A percentile compares a stretch with the other conserved stretches of the same genome.
Evolutionary conservation across 2,888 invertebrate genomes (phyloP).

Genomic region (Ischnura elegans): DNA sequence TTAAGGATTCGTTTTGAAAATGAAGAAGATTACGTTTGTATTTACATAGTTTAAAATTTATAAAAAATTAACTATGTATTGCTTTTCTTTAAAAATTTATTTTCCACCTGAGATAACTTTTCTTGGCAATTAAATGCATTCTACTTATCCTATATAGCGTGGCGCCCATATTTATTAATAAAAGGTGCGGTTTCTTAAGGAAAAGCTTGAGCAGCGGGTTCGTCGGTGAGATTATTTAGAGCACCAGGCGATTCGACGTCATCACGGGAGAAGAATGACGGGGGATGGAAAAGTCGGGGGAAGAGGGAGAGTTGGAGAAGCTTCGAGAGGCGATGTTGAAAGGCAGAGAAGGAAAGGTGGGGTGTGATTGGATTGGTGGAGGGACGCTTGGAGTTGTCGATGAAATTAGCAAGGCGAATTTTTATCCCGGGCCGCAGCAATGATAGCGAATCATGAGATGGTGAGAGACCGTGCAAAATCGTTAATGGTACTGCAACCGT

Average conservation of each 20-base stretch:
- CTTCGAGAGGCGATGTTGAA: neutral
- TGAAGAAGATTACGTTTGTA: too few species aligned
- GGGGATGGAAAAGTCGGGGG: neutral
- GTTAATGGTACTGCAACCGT: neutral
- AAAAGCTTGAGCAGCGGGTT: too few species aligned
- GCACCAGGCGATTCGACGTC: neutral
- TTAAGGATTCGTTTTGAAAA: too few species aligned
- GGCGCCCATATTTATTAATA: too few species aligned
- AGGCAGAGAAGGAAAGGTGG: neutral
- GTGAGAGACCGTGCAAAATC: neutral
- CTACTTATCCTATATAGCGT: too few species aligned
- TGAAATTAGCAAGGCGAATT: neutral
- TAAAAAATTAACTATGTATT: too few species aligned
- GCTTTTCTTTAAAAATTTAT: too few species aligned
- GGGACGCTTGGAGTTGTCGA: neutral
- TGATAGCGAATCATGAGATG: neutral
- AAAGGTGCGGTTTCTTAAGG: too few species aligned
- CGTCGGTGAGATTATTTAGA: neutral
- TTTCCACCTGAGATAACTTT: too few species aligned
- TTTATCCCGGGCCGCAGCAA: neutral
- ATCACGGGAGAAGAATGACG: neutral
- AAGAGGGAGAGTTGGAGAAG: neutral
- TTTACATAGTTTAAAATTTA: too few species aligned
- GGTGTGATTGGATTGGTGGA: neutral
- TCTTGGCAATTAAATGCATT: too few species aligned